Base-by-base conservation (phyloP, 2,113 vertebrate species). In the Catharus minimus region DNA sequence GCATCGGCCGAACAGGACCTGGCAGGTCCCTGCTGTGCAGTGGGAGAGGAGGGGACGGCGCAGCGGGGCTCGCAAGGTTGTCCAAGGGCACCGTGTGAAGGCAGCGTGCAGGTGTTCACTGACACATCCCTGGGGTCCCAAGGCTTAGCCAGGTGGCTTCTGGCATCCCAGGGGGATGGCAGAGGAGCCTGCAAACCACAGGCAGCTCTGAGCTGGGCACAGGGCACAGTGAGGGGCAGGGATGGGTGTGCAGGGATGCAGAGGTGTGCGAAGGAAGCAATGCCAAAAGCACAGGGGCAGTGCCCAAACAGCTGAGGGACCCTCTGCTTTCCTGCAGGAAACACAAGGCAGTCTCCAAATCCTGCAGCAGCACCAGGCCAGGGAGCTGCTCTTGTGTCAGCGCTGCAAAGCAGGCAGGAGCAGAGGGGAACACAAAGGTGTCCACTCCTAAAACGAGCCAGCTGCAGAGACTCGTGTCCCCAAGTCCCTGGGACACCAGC, bases 301-400 rank as follows among this genome's bases (percentile, higher is more conserved):
- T 32, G 81, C 60, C 69, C 64, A 39, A 38, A 66, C 18, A 89
- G 62, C 81, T 39, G 79, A 91, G 76, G 73, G 46, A 80, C n/a
- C n/a, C 65, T 82, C 90, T 73, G 66, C 62, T 87, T 66, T 58
- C 60, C 74, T 24, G 9, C 53, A 73, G 85, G 49, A 91, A 82
- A 58, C 50, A 36, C 33, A 36, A 36, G 33, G 33, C 33, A 36
- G 33, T 71, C 91, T 87, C 92, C 91, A 22, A 86, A 95, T 82
- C 94, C 93, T 95, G 91, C 88, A 94, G 89, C 88, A 91, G 80
- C 56, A 9, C 86, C 61, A 58, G 95, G 86, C 90, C 73, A 56
- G 88, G 94, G 86, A 83, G 46, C 68, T 9, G 73, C 77, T 77
- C 68, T 39, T 20, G 6, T 79, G 55, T 41, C 95, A 83, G 91